Evolutionary conservation across 1,140 invertebrate species (phyloP), one percentile per base, ranked within the genome.

Genomic region (Helicoverpa zea): DNA sequence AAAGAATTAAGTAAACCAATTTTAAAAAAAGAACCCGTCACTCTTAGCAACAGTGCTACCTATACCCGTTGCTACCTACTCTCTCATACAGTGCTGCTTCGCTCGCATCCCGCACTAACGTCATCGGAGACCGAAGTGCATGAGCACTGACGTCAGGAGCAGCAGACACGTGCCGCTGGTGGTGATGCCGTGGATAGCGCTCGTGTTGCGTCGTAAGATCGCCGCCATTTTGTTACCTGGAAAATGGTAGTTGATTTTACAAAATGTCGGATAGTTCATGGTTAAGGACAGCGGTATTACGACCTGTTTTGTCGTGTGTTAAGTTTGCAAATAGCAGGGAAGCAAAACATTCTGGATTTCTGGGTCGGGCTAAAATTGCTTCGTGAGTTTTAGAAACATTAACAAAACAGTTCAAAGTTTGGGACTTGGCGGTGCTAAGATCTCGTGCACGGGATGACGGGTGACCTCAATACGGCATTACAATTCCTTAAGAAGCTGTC

Each of bases 221-320:
- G 93, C 92, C 43, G 93, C 93, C 93, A 94, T 94, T 80, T 94
- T 94, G 89, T 94, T 94, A 79, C 93, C 93, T 94, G 89, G 29
- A 90, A 86, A 72, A 64, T 5, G 3, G 5, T 5, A 7, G 5
- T 5, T 43, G 35, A 43, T 9, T 9, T 43, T 43, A 43, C 1
- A 23, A 23, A 23, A 23, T 23, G 23, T 23, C 23, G 23, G 23
- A 23, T 23, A 23, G 23, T 23, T 23, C 23, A 23, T 23, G 23
- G 23, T 23, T 23, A 23, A 23, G 23, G 23, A 23, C 23, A 23
- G 23, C 23, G 2, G 23, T 23, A 23, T 23, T 23, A 23, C 23
- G 23, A 23, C 23, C 23, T 23, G 23, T 23, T n/a, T n/a, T n/a
- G n/a, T n/a, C n/a, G n/a, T 23, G 23, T 23, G 23, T 2, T 23